These are phyloP conservation scores for Torymus aiolomorphi DNA, from an alignment of 2,888 invertebrate genomes.

Conservation along the genomic window DNA sequence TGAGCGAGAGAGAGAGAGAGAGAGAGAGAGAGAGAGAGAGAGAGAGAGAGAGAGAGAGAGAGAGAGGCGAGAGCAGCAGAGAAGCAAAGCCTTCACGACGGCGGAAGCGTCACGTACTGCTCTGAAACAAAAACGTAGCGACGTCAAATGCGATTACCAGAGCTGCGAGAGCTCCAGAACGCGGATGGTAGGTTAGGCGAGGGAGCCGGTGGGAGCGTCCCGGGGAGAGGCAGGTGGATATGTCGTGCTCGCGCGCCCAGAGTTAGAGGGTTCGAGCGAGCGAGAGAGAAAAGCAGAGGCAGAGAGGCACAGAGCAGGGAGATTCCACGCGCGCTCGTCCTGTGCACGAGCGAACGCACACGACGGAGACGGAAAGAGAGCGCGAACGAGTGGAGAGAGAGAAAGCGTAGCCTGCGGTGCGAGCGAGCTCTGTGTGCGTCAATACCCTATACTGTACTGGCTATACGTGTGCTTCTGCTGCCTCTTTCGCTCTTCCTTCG, in stretches of 20 bases:
- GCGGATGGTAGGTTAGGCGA: neutral
- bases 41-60: no score
- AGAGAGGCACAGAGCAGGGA: neutral
- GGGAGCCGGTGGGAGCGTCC: neutral
- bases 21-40: no score
- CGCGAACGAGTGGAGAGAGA: no score
- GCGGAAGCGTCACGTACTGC: conserved; percentile 75
- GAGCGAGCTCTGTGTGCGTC: neutral
- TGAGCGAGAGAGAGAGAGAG: no score
- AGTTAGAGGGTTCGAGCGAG: neutral
- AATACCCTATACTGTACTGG: neutral
- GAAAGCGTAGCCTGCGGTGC: no score
- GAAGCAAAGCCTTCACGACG: conserved; percentile 63
- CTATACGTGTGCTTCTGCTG: neutral
- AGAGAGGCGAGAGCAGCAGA: neutral
- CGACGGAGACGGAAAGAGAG: neutral
- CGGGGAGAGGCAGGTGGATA: conserved; percentile 21
- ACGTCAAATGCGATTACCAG: conserved; percentile 75
- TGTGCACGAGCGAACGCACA: neutral
- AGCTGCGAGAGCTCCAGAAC: conserved; percentile 67
- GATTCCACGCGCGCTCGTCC: neutral
- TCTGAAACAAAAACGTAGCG: conserved; percentile 76
- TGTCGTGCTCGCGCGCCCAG: neutral
- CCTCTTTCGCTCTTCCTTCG: neutral
- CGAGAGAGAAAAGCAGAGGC: no score